Conservation (phyloP, 2,113 vertebrate species). For the Nesospiza acunhae region DNA sequence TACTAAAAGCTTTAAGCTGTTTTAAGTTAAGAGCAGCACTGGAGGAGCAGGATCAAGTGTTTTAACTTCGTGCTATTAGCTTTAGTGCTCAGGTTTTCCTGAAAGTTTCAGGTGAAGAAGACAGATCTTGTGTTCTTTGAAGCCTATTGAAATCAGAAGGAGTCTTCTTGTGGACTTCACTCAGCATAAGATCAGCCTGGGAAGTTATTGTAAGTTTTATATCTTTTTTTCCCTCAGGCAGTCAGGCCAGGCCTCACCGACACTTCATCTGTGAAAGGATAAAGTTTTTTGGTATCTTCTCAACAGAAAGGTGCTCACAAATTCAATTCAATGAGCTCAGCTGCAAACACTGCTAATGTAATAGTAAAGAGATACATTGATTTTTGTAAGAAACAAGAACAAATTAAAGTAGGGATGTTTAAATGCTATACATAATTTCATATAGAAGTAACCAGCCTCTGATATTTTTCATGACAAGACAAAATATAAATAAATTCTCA, state of each 20-base stretch:
- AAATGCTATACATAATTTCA: not conserved
- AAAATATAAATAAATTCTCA: not conserved
- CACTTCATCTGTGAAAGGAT: not conserved
- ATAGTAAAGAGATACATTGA: not conserved
- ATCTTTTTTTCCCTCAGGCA: not conserved
- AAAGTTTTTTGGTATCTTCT: not conserved
- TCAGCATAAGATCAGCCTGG: not conserved
- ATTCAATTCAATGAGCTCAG: not conserved
- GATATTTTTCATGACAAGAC: not conserved
- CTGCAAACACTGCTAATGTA: not conserved
- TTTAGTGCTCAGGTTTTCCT: not conserved
- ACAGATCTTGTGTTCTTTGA: not conserved
- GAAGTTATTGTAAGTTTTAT: not conserved
- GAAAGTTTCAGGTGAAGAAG: not conserved
- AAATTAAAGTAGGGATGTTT: not conserved
- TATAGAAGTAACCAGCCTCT: not conserved
- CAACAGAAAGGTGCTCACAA: fast-evolving
- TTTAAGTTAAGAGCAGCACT: not conserved
- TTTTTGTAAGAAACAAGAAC: not conserved
- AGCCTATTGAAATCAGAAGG: not conserved
- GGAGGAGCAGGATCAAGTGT: not conserved
- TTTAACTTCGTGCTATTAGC: not conserved
- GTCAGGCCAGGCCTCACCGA: not conserved
- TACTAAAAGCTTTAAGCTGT: not conserved
- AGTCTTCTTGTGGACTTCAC: fast-evolving